Evolutionary conservation across 1,140 invertebrate species (phyloP), one percentile per base, ranked within the genome.

Genomic region (Littorina saxatilis): DNA sequence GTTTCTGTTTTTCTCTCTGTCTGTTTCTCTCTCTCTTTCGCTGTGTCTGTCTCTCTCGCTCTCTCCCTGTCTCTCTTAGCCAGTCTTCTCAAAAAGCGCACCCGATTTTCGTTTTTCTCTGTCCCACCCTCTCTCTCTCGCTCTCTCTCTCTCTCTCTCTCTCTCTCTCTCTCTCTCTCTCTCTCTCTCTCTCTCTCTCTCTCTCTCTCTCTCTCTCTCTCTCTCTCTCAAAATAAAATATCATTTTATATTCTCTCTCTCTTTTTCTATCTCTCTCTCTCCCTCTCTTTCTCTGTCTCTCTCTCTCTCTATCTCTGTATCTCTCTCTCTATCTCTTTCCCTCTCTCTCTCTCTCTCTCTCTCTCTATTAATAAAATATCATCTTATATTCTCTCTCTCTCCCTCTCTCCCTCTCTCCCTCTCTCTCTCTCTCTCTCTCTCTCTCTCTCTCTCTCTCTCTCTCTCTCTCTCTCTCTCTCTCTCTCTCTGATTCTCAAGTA

Each of bases 391-490:
- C 27, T n/a, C 27, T n/a, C 0, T n/a, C 55, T 61, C 1, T 61
- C 55, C 27, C 2, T 47, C 37, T 47, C 2, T 40, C 40, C 23
- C 68, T 40, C 2, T 40, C 68, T 40, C 1, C 23, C 68, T 40
- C 2, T 20, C 68, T 40, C 68, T 40, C 20, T 40, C 7, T 40
- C 68, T n/a, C 63, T 68, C 63, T 68, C 63, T 68, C 63, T 68
- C 63, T 68, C 63, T 68, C 63, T 68, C 63, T 68, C 63, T n/a
- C 63, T n/a, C n/a, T n/a, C n/a, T n/a, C n/a, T 68, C 63, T n/a
- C 63, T n/a, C 63, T 68, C 63, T 68, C 63, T 68, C 63, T 68
- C 63, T 68, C 63, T 68, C 63, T n/a, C 63, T 68, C 63, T 68
- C 63, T 68, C 63, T 68, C 63, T 68, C 63, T 68, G 9, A 68